These are phyloP conservation scores for Suncus etruscus DNA, from an alignment of 2,113 vertebrate genomes.

Conservation along the genomic window DNA sequence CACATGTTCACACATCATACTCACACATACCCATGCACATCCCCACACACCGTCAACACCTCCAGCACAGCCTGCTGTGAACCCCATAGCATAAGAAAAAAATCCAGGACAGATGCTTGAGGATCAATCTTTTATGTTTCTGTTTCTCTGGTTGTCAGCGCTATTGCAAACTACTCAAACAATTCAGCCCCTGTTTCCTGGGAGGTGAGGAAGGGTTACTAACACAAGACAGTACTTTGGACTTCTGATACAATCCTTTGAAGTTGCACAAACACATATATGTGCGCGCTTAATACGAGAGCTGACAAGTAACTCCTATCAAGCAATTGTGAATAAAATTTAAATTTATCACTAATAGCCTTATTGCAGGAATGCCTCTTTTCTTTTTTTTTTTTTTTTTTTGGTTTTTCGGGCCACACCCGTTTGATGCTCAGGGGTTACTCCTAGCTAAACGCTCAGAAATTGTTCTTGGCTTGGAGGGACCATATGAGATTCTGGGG, in stretches of 20 bases:
- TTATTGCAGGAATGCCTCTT: background rate
- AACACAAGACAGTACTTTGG: too few species aligned
- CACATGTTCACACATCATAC: too few species aligned
- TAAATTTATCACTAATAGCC: background rate
- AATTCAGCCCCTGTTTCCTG: background rate
- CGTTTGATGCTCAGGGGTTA: too few species aligned
- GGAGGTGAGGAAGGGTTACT: background rate
- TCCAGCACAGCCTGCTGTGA: too few species aligned
- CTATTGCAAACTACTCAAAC: background rate
- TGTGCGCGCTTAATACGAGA: background rate
- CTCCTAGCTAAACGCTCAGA: too few species aligned
- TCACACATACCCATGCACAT: too few species aligned
- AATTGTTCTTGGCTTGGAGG: too few species aligned
- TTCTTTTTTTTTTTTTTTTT: too few species aligned
- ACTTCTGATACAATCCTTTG: too few species aligned
- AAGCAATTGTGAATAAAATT: constrained; percentile 8
- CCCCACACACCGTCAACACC: too few species aligned
- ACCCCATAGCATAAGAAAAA: background rate
- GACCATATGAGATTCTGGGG: too few species aligned
- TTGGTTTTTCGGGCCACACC: too few species aligned
- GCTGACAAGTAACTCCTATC: background rate
- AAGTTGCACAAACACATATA: background rate
- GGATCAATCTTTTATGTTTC: background rate
- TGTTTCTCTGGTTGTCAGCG: background rate
- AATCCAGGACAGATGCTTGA: background rate